phyloP scores from a whole-genome alignment of 1,140 invertebrate genomes.

The Drosophila aff. region DNA sequence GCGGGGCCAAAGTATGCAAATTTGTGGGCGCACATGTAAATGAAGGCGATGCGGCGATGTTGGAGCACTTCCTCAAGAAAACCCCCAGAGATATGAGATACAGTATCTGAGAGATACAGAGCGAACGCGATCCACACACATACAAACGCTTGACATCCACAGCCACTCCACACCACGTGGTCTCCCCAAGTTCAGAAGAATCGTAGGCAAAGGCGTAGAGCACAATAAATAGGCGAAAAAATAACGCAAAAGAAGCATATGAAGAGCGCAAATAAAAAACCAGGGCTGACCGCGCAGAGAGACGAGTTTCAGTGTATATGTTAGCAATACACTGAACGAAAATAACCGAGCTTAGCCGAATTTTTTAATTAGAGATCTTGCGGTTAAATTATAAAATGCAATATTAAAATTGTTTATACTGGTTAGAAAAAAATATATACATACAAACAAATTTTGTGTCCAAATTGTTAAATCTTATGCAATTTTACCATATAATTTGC shows the following conservation, averaged over 20 bases:
- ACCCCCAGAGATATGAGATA: constrained; percentile 44
- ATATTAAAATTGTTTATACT: background rate
- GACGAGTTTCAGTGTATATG: constrained; percentile 10
- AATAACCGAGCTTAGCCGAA: background rate
- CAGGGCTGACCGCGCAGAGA: constrained; percentile 31
- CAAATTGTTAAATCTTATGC: too few species aligned
- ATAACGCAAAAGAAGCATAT: constrained; percentile 27
- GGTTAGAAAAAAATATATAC: background rate
- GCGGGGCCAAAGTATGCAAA: constrained; percentile 63
- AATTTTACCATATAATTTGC: too few species aligned
- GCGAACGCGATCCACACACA: constrained; percentile 45
- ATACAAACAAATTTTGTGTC: too few species aligned
- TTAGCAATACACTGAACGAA: constrained; percentile 3
- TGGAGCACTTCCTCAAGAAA: constrained; percentile 75
- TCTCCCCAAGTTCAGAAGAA: constrained; percentile 74
- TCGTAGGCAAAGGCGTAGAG: constrained; percentile 63
- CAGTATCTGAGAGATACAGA: constrained; percentile 47
- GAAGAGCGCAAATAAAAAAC: constrained; percentile 50
- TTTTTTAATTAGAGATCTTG: background rate
- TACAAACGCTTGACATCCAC: constrained; percentile 33
- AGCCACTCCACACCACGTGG: constrained; percentile 66
- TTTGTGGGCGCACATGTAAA: constrained; percentile 64
- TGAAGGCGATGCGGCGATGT: constrained; percentile 37
- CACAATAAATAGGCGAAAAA: constrained; percentile 69
- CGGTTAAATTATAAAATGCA: background rate